phyloP scores from a whole-genome alignment of 2,888 invertebrate genomes.

The Allacma fusca region DNA sequence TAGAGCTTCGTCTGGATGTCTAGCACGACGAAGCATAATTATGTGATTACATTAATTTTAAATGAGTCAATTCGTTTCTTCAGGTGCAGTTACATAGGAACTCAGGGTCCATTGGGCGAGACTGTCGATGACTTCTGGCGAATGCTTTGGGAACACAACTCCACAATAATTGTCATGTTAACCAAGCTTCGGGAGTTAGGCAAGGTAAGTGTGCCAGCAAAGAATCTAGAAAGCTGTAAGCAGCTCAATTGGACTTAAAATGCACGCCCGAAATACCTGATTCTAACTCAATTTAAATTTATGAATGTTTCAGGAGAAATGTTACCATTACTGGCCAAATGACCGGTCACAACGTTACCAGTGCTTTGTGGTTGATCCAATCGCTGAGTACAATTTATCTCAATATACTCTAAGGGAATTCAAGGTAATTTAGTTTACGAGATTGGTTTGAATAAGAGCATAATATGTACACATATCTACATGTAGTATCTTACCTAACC shows the following conservation, averaged over 20 bases:
- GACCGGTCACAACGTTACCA: constrained; percentile 97
- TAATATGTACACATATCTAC: too few relatives aligned
- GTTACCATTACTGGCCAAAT: constrained; percentile 99
- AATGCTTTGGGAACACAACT: constrained; percentile 99
- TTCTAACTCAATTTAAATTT: not conserved
- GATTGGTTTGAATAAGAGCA: too few relatives aligned
- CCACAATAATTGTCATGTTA: constrained; percentile 98
- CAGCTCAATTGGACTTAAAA: too few relatives aligned
- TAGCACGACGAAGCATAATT: too few relatives aligned
- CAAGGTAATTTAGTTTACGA: constrained; percentile 69
- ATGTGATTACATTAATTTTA: too few relatives aligned
- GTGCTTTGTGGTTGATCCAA: constrained; percentile 98
- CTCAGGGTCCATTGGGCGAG: constrained; percentile 97
- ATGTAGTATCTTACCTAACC: too few relatives aligned
- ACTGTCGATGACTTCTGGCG: constrained; percentile 97
- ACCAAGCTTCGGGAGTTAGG: constrained; percentile 98
- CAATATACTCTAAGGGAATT: constrained; percentile 98
- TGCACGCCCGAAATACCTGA: not conserved
- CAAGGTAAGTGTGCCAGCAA: constrained; percentile 72
- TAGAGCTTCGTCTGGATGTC: too few relatives aligned
- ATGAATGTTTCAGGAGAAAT: constrained; percentile 80
- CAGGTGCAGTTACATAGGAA: constrained; percentile 59
- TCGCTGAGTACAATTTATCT: constrained; percentile 99
- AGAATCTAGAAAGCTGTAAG: too few relatives aligned
- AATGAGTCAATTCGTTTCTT: not conserved